Conservation (phyloP, 2,113 vertebrate genomes). For the Atractosteus spatula region DNA sequence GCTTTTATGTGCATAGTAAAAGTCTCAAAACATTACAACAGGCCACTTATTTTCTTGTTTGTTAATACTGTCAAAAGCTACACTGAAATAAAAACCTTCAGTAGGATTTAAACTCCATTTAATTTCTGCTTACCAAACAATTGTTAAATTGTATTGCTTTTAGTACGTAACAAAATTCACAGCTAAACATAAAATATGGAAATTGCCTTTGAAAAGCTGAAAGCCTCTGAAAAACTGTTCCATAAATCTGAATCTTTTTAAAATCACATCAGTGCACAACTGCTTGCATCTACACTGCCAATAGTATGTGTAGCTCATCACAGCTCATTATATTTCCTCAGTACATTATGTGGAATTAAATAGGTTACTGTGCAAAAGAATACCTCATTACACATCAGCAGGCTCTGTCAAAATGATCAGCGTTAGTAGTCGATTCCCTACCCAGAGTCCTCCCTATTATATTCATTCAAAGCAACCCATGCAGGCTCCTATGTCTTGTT, state of each 20-base stretch:
- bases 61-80: too few species aligned
- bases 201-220: too few species aligned
- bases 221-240: slow-evolving; percentile 1
- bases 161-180: too few species aligned
- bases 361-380: slow-evolving; percentile 34
- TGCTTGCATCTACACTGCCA: not conserved
- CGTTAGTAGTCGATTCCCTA: slow-evolving; percentile 21
- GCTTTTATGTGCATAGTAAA: too few species aligned
- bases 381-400: slow-evolving; percentile 37
- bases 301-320: not conserved
- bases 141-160: too few species aligned
- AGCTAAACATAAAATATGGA: too few species aligned
- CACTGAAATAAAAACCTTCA: too few species aligned
- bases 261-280: not conserved
- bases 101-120: too few species aligned
- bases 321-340: slow-evolving; percentile 1
- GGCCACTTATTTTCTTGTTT: too few species aligned
- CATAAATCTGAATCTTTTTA: not conserved
- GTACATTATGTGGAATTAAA: slow-evolving; percentile 14
- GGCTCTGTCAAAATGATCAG: slow-evolving; percentile 24
- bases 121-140: too few species aligned
- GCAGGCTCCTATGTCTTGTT: slow-evolving; percentile 8
- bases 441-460: slow-evolving; percentile 21
- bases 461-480: slow-evolving; percentile 18
- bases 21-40: too few species aligned